Percentiles rank a stretch among this genome's conserved stretches.
Conservation (phyloP, 1,140 invertebrate genomes). For the Dreissena polymorpha region DNA sequence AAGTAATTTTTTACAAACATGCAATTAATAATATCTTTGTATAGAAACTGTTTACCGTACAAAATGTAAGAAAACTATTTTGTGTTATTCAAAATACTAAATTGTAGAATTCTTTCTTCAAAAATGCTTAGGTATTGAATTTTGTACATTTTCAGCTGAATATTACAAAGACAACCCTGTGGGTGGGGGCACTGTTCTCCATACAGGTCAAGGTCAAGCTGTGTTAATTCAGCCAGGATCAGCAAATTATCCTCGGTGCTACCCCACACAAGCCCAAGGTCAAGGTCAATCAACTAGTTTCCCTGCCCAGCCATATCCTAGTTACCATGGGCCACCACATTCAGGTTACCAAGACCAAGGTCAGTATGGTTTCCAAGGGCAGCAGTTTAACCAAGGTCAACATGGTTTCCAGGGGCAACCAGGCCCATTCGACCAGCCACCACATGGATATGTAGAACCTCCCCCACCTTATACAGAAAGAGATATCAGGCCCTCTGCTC, state of each 20-base stretch:
- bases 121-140: background rate
- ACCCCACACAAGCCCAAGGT: conserved; percentile 22
- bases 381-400: background rate
- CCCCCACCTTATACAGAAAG: conserved; percentile 38
- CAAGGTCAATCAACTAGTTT: no score
- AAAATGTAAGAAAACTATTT: no score
- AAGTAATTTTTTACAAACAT: no score
- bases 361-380: background rate
- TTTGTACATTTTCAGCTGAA: conserved; percentile 36
- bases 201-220: background rate
- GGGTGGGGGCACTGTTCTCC: conserved; percentile 37
- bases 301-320: background rate
- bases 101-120: no score
- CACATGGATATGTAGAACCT: conserved; percentile 15
- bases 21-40: no score
- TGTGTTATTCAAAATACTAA: no score
- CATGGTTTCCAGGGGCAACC: background rate
- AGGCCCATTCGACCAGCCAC: background rate
- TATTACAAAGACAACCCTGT: conserved; percentile 55
- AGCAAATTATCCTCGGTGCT: conserved; percentile 26
- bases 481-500: conserved; percentile 17
- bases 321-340: background rate
- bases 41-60: no score
- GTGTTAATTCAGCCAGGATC: conserved; percentile 33
- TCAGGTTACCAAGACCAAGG: conserved; percentile 18